A percentile compares a stretch with the other conserved stretches of the same genome.
Conservation (phyloP, 30 jellyfish, hydroid and myxozoan species). For the Cassiopea xamachana region DNA sequence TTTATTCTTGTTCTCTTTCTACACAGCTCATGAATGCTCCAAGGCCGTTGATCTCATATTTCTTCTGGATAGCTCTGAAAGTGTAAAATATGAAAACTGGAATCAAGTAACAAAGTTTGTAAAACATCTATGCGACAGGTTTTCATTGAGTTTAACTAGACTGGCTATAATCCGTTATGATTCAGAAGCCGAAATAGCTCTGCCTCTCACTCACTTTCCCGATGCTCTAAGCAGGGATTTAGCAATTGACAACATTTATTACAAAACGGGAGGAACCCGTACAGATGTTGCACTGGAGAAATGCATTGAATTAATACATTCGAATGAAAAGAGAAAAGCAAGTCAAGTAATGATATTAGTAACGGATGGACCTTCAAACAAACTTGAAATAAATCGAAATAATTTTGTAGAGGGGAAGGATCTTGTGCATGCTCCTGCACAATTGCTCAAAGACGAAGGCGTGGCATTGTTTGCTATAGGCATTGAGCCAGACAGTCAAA, state of each 20-base stretch:
- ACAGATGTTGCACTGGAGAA: slow-evolving; percentile 96
- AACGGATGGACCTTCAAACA: slow-evolving; percentile 96
- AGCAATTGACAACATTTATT: slow-evolving; percentile 92
- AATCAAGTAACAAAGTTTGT: slow-evolving; percentile 81
- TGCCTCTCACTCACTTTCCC: slow-evolving; percentile 87
- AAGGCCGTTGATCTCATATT: slow-evolving; percentile 90
- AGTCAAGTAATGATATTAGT: slow-evolving; percentile 91
- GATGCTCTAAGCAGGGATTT: slow-evolving; percentile 78
- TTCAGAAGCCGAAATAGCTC: slow-evolving; percentile 93
- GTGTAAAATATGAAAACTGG: slow-evolving; percentile 95
- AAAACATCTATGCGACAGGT: slow-evolving; percentile 79
- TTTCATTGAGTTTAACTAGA: slow-evolving; percentile 75
- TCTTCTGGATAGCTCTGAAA: slow-evolving; percentile 95
- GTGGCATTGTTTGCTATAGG: slow-evolving; percentile 94
- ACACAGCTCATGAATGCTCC: slow-evolving; percentile 68
- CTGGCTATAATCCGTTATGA: slow-evolving; percentile 90
- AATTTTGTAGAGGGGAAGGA: slow-evolving; percentile 96
- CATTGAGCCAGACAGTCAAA: slow-evolving; percentile 95
- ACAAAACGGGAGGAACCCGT: slow-evolving; percentile 97
- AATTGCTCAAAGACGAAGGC: slow-evolving; percentile 86
- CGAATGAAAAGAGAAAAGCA: slow-evolving; percentile 80
- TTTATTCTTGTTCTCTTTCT: too few species aligned
- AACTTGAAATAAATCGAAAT: slow-evolving; percentile 83
- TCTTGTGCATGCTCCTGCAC: slow-evolving; percentile 97
- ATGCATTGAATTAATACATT: slow-evolving; percentile 83